Conservation (phyloP, 2,113 vertebrate genomes). For the Seriola quinqueradiata region DNA sequence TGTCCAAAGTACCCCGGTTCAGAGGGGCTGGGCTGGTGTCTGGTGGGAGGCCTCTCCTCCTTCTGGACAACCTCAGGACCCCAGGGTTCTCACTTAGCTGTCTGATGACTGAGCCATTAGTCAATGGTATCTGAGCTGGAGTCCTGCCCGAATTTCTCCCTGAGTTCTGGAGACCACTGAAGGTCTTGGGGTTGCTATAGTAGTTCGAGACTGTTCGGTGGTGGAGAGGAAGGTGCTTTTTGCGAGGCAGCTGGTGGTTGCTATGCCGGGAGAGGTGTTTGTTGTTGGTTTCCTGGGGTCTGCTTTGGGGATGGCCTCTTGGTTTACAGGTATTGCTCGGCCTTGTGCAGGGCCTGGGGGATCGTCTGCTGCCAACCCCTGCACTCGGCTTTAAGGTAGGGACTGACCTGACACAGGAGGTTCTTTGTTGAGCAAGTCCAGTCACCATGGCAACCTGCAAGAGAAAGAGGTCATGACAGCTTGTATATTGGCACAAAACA, state of each 20-base stretch:
- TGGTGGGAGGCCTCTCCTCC: constrained; percentile 72
- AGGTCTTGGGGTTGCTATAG: constrained; percentile 47
- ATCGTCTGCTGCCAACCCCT: constrained; percentile 14
- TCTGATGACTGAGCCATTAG: constrained; percentile 13
- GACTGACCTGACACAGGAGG: constrained; percentile 36
- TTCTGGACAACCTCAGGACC: constrained; percentile 63
- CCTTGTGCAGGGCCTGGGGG: constrained; percentile 26
- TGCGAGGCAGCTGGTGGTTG: constrained; percentile 55
- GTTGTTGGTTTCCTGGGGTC: constrained; percentile 39
- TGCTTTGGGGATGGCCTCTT: constrained; percentile 24
- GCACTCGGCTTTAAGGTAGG: constrained; percentile 34
- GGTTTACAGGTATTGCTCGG: constrained; percentile 38
- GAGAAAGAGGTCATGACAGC: not conserved
- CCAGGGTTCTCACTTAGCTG: constrained; percentile 21
- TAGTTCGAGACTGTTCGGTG: constrained; percentile 21
- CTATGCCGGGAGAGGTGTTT: constrained; percentile 34
- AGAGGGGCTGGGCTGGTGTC: constrained; percentile 40
- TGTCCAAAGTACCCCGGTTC: constrained; percentile 19
- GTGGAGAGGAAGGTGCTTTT: constrained; percentile 35
- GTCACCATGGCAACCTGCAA: constrained; percentile 57
- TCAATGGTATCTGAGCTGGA: constrained; percentile 21
- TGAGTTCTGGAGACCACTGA: constrained; percentile 52
- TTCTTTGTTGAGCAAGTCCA: constrained; percentile 45
- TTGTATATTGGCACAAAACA: not conserved
- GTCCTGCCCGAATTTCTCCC: constrained; percentile 38